phyloP scores from a whole-genome alignment of 2,797 vertebrate species.

The Sebastes itinus region DNA sequence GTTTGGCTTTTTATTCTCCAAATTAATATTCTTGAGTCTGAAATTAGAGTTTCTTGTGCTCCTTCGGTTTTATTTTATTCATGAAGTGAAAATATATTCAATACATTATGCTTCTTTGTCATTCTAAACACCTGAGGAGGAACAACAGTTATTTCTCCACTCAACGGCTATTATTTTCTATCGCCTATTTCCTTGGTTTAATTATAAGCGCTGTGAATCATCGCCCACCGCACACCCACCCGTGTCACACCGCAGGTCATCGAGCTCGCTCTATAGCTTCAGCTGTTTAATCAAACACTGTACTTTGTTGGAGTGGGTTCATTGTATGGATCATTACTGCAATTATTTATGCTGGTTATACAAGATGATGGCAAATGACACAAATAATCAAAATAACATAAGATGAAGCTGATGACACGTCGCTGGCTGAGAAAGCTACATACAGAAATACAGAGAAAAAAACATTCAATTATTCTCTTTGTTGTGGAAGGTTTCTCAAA shows the following conservation, averaged over 20 bases:
- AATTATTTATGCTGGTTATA: constrained; percentile 26
- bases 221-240: constrained; percentile 10
- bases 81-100: constrained; percentile 9
- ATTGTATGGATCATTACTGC: constrained; percentile 30
- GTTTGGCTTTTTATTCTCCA: constrained; percentile 29
- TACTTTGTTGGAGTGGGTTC: constrained; percentile 33
- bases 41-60: constrained; percentile 35
- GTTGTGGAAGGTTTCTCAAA: background rate
- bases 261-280: constrained; percentile 14
- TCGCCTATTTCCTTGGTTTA: constrained; percentile 45
- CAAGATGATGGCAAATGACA: constrained; percentile 25
- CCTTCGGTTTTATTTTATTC: background rate
- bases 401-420: constrained; percentile 18
- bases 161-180: constrained; percentile 44
- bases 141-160: constrained; percentile 28
- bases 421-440: background rate
- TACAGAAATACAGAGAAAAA: background rate
- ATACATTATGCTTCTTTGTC: constrained; percentile 11
- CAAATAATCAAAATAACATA: background rate
- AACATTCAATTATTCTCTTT: background rate
- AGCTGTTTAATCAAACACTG: constrained; percentile 48
- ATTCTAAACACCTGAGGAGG: constrained; percentile 38
- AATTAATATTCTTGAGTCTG: constrained; percentile 28
- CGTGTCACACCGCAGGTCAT: constrained; percentile 34
- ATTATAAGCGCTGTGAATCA: constrained; percentile 55